Conservation (phyloP, 1,140 invertebrate species). For the Drosophila bocqueti region DNA sequence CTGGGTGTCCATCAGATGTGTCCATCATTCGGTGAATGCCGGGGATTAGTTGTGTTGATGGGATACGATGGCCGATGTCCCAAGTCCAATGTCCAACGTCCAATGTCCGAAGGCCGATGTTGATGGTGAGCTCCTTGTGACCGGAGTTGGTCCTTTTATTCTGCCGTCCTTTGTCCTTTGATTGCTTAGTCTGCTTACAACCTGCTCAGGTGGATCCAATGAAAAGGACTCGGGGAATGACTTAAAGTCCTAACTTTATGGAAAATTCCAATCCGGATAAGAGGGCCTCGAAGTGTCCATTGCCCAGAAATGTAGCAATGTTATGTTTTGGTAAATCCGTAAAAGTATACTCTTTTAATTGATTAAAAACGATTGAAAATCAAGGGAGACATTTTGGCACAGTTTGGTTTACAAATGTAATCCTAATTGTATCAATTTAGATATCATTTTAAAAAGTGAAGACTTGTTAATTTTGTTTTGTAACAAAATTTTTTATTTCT, state of each 20-base stretch:
- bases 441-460: not conserved
- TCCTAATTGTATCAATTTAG: not conserved
- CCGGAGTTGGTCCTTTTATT: slow-evolving; percentile 23
- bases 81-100: slow-evolving; percentile 15
- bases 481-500: too few species aligned
- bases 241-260: slow-evolving; percentile 28
- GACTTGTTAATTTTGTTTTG: not conserved
- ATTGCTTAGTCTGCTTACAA: slow-evolving; percentile 33
- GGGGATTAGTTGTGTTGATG: slow-evolving; percentile 70
- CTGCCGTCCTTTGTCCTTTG: slow-evolving; percentile 29
- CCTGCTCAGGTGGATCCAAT: slow-evolving; percentile 38
- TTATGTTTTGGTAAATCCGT: not conserved
- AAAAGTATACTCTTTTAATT: slow-evolving; percentile 7
- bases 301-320: not conserved
- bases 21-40: slow-evolving; percentile 67
- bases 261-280: slow-evolving; percentile 32
- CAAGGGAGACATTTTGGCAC: too few species aligned
- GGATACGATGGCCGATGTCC: slow-evolving; percentile 38
- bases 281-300: slow-evolving; percentile 1
- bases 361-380: too few species aligned
- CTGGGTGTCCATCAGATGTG: slow-evolving; percentile 47
- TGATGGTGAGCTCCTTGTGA: slow-evolving; percentile 14
- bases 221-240: slow-evolving; percentile 20
- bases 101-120: slow-evolving; percentile 15
- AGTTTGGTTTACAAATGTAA: not conserved